Conservation (phyloP, 2,113 vertebrate species). For the Lophius piscatorius region DNA sequence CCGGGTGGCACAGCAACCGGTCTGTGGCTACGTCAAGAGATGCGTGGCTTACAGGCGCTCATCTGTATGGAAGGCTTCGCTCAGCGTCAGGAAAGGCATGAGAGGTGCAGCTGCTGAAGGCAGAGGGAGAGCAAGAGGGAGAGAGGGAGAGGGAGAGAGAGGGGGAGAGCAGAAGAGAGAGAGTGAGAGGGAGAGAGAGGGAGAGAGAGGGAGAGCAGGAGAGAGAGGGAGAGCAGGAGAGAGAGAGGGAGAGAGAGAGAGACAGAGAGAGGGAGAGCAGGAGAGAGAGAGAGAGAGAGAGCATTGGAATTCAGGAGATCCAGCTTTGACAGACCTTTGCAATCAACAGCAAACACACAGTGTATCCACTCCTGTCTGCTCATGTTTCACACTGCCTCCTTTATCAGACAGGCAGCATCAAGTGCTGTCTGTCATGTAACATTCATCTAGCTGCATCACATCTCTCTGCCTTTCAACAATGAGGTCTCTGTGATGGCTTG, state of each 20-base stretch:
- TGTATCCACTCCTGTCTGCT: constrained; percentile 31
- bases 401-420: constrained; percentile 38
- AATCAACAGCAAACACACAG: constrained; percentile 50
- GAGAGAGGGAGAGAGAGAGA: constrained; percentile 25
- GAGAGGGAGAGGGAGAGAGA: background rate
- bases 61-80: constrained; percentile 81
- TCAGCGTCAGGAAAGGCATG: constrained; percentile 69
- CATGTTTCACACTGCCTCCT: constrained; percentile 34
- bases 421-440: constrained; percentile 41
- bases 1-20: constrained; percentile 83
- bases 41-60: constrained; percentile 80
- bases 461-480: constrained; percentile 2
- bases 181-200: constrained; percentile 10
- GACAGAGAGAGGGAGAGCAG: constrained; percentile 13
- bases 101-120: constrained; percentile 72
- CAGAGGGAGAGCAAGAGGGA: constrained; percentile 34
- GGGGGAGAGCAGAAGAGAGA: constrained; percentile 4
- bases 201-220: constrained; percentile 27
- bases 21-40: constrained; percentile 78
- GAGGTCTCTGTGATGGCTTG: constrained; percentile 12
- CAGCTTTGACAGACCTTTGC: constrained; percentile 56
- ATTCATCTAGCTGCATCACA: constrained; percentile 31
- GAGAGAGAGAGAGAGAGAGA: constrained; percentile 22
- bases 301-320: constrained; percentile 65
- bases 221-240: constrained; percentile 8